Base-by-base conservation (phyloP, 2,888 invertebrate genomes). In the Caenorhabditis afra region DNA sequence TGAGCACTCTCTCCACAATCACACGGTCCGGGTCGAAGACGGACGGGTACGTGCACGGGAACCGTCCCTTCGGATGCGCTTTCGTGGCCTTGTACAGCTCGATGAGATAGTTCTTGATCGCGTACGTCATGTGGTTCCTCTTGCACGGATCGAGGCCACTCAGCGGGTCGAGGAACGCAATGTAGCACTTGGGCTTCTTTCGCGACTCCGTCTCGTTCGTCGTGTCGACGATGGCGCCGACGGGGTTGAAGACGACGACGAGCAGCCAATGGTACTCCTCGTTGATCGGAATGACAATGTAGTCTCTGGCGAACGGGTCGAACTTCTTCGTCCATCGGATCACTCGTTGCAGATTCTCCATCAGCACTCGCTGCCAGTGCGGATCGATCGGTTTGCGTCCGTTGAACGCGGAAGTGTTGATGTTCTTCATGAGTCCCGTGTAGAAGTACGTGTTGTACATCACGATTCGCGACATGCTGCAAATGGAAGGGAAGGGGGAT, bases 251-350 rank as follows among this genome's bases (percentile, higher is more conserved):
- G 68, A 99, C 95, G 58, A 98, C 95, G 1, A 96, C 97, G 86
- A 99, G 93, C 37, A 86, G 75, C 85, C 89, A 89, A 59, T 89
- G 89, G 41, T 81, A 96, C 93, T 95, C 95, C 92, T 98, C 97
- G 92, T 98, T 97, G 67, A 99, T 96, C 82, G 99, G 99, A 91
- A 99, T 94, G 83, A 99, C 94, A 79, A 99, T 93, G 91, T 94
- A 98, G 91, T 98, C 97, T 92, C 97, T 98, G 57, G 95, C 94
- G 91, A 99, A 99, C 64, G 99, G 93, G 91, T 99, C 96, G 0
- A 97, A 95, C 91, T 95, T 94, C 90, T 96, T 96, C 0, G 98
- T 98, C 98, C 99, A 99, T 22, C 94, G 95, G 90, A 95, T 95
- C 0, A 99, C 96, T 81, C 95, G 93, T n/a, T 44, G 12, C 37